Conservation (phyloP, 2,888 invertebrate species). For the Volucella bombylans region DNA sequence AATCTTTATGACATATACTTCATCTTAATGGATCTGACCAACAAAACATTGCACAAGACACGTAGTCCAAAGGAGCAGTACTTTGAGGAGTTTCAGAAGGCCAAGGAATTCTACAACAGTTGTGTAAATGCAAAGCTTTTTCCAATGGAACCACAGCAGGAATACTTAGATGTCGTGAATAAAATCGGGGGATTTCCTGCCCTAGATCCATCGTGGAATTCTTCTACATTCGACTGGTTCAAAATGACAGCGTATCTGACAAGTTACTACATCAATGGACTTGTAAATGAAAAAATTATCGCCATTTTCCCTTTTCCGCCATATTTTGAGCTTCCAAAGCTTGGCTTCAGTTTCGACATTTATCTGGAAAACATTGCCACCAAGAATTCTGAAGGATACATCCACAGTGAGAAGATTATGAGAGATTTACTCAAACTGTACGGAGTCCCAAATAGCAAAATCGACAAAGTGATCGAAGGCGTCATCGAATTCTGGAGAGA, state of each 20-base stretch:
- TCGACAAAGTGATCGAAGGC: slow-evolving; percentile 74
- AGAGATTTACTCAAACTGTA: slow-evolving; percentile 76
- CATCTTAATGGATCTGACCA: slow-evolving; percentile 74
- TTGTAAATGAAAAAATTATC: slow-evolving; percentile 77
- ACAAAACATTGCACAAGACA: slow-evolving; percentile 74
- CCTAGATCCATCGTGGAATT: slow-evolving; percentile 75
- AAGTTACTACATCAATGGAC: slow-evolving; percentile 76
- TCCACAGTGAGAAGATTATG: slow-evolving; percentile 78
- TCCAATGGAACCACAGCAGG: slow-evolving; percentile 77
- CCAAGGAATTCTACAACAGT: slow-evolving; percentile 77
- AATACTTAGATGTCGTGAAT: slow-evolving; percentile 78
- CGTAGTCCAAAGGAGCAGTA: slow-evolving; percentile 72
- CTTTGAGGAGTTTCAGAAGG: slow-evolving; percentile 76
- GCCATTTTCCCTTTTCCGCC: slow-evolving; percentile 78
- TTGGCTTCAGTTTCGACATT: slow-evolving; percentile 79
- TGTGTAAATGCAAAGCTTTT: slow-evolving; percentile 77
- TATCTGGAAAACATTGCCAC: slow-evolving; percentile 78
- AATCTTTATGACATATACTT: slow-evolving; percentile 78
- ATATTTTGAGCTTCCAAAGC: slow-evolving; percentile 78
- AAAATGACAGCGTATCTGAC: slow-evolving; percentile 80
- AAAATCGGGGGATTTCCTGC: slow-evolving; percentile 81
- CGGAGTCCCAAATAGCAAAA: slow-evolving; percentile 75
- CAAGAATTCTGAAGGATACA: slow-evolving; percentile 77
- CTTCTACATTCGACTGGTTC: slow-evolving; percentile 79
- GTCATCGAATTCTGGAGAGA: slow-evolving; percentile 78